Percentiles rank a stretch among this genome's conserved stretches.
phyloP scores from a whole-genome alignment of 1,140 invertebrate genomes.

The Eubasilissa regina region DNA sequence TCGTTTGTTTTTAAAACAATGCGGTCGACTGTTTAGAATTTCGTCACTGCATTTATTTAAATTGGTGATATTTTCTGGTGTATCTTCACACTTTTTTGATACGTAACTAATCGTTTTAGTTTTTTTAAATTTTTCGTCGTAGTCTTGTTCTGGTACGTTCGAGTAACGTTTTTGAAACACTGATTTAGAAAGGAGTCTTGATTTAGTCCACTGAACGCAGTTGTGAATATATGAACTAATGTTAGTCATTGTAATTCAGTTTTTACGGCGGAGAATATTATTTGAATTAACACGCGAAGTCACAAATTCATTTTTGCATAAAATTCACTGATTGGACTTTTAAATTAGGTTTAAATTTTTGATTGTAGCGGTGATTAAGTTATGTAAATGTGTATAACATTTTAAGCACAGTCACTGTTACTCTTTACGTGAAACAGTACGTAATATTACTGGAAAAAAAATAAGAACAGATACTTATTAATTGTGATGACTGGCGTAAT shows the following conservation, averaged over 20 bases:
- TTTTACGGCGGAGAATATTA: background rate
- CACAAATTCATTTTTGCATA: slow-evolving; percentile 10
- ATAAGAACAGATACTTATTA: too few relatives aligned
- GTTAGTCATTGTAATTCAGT: background rate
- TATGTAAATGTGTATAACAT: slow-evolving; percentile 6
- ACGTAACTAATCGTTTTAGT: background rate
- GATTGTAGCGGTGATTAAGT: background rate
- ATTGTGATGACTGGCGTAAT: too few relatives aligned
- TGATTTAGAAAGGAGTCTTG: background rate
- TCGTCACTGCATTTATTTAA: background rate
- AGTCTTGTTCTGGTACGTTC: background rate
- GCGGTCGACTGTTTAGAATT: background rate
- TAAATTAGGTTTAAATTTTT: background rate
- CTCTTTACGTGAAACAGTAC: too few relatives aligned
- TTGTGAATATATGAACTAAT: background rate
- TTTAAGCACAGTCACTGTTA: background rate
- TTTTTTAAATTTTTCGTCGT: slow-evolving; percentile 18
- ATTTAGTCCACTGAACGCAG: slow-evolving; percentile 23
- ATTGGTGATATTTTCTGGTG: too few relatives aligned
- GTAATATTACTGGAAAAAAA: background rate
- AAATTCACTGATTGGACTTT: background rate
- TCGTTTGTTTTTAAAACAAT: slow-evolving; percentile 25
- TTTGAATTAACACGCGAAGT: background rate
- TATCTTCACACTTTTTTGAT: too few relatives aligned
- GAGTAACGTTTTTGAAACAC: background rate